phyloP scores from a whole-genome alignment of 2,113 vertebrate genomes.

The Myocastor coypus region DNA sequence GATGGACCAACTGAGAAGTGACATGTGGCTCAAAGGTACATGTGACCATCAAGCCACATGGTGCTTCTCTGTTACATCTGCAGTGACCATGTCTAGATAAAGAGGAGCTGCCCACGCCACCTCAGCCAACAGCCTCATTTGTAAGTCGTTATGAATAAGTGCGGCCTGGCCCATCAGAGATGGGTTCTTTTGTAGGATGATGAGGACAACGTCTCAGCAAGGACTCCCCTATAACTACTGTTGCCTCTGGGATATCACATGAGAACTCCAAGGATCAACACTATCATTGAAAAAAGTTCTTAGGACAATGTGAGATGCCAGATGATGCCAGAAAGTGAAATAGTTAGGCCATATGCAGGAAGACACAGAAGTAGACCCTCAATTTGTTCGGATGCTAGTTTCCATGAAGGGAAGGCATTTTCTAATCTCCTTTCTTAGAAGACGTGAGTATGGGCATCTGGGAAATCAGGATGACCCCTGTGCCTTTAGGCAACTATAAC shows the following conservation, averaged over 20 bases:
- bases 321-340: background rate
- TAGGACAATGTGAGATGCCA: background rate
- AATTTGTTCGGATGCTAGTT: background rate
- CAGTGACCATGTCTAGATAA: background rate
- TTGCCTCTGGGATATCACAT: rapidly evolving
- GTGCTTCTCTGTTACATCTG: background rate
- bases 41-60: background rate
- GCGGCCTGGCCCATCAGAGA: background rate
- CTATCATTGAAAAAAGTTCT: background rate
- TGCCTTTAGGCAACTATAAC: background rate
- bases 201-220: background rate
- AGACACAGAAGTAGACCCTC: background rate
- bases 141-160: background rate
- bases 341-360: background rate
- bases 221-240: background rate
- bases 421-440: background rate
- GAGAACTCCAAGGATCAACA: background rate
- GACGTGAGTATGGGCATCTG: background rate
- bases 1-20: background rate
- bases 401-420: background rate
- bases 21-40: background rate
- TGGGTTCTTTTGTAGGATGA: background rate
- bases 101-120: rapidly evolving
- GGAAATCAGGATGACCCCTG: background rate
- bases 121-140: background rate